These are phyloP conservation scores for Cheilosia vernalis DNA, from an alignment of 2,888 invertebrate genomes.

Conservation along the genomic window DNA sequence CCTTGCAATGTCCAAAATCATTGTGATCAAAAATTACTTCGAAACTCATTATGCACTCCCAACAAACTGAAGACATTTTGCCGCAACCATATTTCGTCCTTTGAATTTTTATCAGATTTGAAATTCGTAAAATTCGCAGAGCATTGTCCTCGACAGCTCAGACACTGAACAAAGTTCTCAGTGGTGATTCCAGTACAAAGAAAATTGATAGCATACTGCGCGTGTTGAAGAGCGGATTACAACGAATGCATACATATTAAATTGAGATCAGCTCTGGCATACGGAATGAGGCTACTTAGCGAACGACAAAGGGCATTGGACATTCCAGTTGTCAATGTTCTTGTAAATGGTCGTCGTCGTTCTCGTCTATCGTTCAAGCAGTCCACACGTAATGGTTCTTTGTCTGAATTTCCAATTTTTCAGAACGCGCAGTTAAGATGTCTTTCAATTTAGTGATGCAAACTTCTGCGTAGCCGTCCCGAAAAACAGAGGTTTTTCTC, in stretches of 20 bases:
- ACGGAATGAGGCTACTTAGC: conserved; percentile 42
- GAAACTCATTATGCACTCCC: too few relatives aligned
- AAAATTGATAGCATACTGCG: not conserved
- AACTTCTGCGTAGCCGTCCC: not conserved
- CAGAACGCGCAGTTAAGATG: conserved; percentile 17
- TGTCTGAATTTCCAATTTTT: conserved; percentile 19
- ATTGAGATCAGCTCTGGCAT: conserved; percentile 29
- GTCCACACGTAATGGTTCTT: conserved; percentile 5
- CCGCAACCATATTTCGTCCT: not conserved
- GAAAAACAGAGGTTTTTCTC: not conserved
- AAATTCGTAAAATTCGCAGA: not conserved
- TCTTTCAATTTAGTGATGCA: conserved; percentile 20
- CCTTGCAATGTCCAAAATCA: too few relatives aligned
- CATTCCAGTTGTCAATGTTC: conserved; percentile 20
- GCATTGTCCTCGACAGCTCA: not conserved
- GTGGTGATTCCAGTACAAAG: conserved; percentile 7
- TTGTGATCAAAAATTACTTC: too few relatives aligned
- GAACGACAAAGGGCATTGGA: conserved; percentile 35
- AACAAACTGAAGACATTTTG: not conserved
- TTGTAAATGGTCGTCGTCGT: not conserved
- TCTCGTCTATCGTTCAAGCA: not conserved
- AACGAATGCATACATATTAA: conserved; percentile 29
- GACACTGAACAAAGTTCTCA: not conserved
- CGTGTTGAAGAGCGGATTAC: conserved; percentile 3
- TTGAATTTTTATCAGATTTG: not conserved